These are phyloP conservation scores for Semicossyphus pulcher DNA, from an alignment of 2,113 vertebrate species.

Conservation along the genomic window DNA sequence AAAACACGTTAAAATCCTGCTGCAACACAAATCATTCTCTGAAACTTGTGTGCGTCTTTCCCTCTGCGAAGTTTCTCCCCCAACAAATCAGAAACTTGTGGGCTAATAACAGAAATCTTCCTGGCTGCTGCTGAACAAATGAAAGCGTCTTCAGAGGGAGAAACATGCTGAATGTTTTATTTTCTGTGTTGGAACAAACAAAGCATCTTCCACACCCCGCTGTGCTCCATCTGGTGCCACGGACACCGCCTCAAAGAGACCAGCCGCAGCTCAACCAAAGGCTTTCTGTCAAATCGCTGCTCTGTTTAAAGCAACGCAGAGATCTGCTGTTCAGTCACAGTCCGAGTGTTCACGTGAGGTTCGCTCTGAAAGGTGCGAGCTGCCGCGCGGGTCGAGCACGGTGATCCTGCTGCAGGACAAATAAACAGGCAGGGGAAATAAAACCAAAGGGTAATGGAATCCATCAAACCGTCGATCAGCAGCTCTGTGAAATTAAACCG, in stretches of 20 bases:
- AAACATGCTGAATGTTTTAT: conserved; percentile 23
- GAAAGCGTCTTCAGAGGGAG: conserved; percentile 26
- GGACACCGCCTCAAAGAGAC: conserved; percentile 15
- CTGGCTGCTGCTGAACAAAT: conserved; percentile 27
- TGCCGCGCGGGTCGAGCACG: too few relatives aligned
- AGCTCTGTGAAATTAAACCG: conserved; percentile 19
- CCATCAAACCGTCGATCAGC: conserved; percentile 31
- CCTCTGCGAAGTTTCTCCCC: background rate
- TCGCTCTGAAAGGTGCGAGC: too few relatives aligned
- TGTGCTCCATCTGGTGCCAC: conserved; percentile 56
- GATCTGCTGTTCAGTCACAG: background rate
- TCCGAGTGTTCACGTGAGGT: conserved; percentile 1
- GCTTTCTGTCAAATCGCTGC: conserved; percentile 25
- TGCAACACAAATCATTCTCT: conserved; percentile 12
- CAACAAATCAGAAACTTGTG: background rate
- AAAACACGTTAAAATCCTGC: conserved; percentile 22
- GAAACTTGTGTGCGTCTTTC: too few relatives aligned
- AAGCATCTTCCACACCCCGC: conserved; percentile 30
- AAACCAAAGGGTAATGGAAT: conserved; percentile 36
- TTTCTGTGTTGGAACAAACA: conserved; percentile 19
- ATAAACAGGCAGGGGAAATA: background rate
- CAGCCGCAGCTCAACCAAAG: conserved; percentile 2
- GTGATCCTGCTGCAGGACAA: background rate
- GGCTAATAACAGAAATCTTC: conserved; percentile 18
- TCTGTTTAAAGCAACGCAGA: conserved; percentile 24